Conservation (phyloP, 1,140 invertebrate species). For the Nilaparvata lugens region DNA sequence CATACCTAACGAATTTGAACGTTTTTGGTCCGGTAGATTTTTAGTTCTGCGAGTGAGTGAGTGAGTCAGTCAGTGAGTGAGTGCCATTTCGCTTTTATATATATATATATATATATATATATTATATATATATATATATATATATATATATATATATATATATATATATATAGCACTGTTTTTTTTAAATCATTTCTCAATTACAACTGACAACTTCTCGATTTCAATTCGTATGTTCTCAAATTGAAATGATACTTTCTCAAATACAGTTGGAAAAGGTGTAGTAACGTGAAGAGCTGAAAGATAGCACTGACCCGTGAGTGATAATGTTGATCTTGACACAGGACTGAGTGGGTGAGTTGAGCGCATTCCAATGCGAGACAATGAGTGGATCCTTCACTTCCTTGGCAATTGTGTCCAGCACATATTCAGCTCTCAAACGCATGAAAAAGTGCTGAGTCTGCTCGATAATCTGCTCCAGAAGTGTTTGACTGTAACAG, state of each 20-base stretch:
- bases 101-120: too few species aligned
- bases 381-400: slow-evolving; percentile 90
- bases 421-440: slow-evolving; percentile 77
- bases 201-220: too few species aligned
- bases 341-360: slow-evolving; percentile 84
- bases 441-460: slow-evolving; percentile 92
- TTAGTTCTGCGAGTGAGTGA: too few species aligned
- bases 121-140: slow-evolving; percentile 1
- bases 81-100: too few species aligned
- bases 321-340: slow-evolving; percentile 91
- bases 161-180: too few species aligned
- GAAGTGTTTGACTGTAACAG: slow-evolving; percentile 55
- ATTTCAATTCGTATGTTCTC: too few species aligned
- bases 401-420: slow-evolving; percentile 89
- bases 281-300: neutral
- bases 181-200: slow-evolving; percentile 11
- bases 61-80: too few species aligned
- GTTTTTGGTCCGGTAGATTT: too few species aligned
- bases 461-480: slow-evolving; percentile 95
- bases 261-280: too few species aligned
- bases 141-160: too few species aligned
- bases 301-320: slow-evolving; percentile 54
- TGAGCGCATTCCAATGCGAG: slow-evolving; percentile 90
- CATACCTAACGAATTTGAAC: too few species aligned
- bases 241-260: too few species aligned